phyloP scores from a whole-genome alignment of 1,140 invertebrate species.

The Drosophila sp. region DNA sequence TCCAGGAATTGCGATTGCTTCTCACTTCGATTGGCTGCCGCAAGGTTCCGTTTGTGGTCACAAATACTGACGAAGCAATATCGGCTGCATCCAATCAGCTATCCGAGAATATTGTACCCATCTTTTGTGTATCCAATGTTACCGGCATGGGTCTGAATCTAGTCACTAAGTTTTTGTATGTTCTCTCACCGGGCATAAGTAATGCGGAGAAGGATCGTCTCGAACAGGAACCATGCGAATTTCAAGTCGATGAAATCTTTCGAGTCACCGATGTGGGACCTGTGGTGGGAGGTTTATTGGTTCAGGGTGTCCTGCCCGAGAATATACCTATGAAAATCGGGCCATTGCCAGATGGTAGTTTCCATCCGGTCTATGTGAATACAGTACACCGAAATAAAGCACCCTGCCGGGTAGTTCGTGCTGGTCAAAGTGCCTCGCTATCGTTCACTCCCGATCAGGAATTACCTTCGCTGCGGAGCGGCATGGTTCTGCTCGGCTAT shows the following conservation, averaged over 20 bases:
- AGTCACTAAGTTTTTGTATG: constrained; percentile 91
- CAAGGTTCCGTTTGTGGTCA: constrained; percentile 88
- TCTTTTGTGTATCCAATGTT: constrained; percentile 98
- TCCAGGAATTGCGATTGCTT: constrained; percentile 86
- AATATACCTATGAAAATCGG: constrained; percentile 87
- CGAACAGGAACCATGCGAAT: constrained; percentile 91
- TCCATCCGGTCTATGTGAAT: constrained; percentile 90
- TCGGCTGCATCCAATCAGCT: constrained; percentile 87
- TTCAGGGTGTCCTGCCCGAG: constrained; percentile 93
- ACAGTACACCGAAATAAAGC: constrained; percentile 96
- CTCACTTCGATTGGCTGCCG: constrained; percentile 87
- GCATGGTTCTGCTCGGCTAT: constrained; percentile 90
- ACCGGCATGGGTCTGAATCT: constrained; percentile 92
- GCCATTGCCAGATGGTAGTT: constrained; percentile 92
- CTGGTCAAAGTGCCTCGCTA: constrained; percentile 95
- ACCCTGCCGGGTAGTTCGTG: constrained; percentile 92
- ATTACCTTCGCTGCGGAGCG: constrained; percentile 88
- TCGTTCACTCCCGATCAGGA: constrained; percentile 86
- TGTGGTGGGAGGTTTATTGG: constrained; percentile 94
- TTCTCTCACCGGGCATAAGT: constrained; percentile 88
- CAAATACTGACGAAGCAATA: constrained; percentile 89
- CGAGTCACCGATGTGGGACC: constrained; percentile 90
- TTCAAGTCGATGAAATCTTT: constrained; percentile 97
- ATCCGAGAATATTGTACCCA: constrained; percentile 89
- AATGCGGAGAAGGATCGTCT: constrained; percentile 89